Base-by-base conservation (phyloP, 2,888 invertebrate species). In the Chydorus sphaericus region DNA sequence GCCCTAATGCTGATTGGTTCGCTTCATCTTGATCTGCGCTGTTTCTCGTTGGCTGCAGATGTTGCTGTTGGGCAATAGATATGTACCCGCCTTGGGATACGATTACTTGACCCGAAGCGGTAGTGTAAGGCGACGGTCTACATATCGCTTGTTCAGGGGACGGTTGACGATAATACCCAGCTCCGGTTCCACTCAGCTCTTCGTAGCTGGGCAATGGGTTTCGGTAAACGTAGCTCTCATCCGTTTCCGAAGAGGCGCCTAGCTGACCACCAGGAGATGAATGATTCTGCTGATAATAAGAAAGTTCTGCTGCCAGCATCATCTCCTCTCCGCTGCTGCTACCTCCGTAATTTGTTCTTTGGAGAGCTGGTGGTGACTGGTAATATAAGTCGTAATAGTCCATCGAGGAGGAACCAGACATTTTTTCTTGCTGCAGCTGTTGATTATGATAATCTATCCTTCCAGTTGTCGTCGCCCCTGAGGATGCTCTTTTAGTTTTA, bases 31-130 rank as follows among this genome's bases (percentile, higher is more conserved):
- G 33, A 33, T 33, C 8, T 10, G 29, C 50, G 11, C 28, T 10
- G 7, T 26, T 18, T 2, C 16, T 49, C 8, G 57, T 38, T 29
- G 60, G 54, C 4, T 54, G 55, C n/a, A n/a, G n/a, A n/a, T n/a
- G n/a, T 18, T 56, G 54, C 63, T 82, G 80, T n/a, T 79, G 74
- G 1, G 83, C 77, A 63, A 85, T 84, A 14, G 83, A 83, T 60
- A 85, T 77, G 67, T 84, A 85, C 2, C 85, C 85, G 2, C 84
- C 81, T 66, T 85, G 83, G 1, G 84, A 83, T 54, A 85, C 83
- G 57, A 85, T 77, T n/a, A 84, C 75, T 48, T 73, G 74, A 36
- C 73, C 75, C 0, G 77, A 69, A 58, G 48, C 23, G 14, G 26
- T 36, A 8, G 52, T 18, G 4, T 33, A 33, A n/a, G 33, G 23